phyloP scores from a whole-genome alignment of 2,888 invertebrate species.

The Eudemis profundana region DNA sequence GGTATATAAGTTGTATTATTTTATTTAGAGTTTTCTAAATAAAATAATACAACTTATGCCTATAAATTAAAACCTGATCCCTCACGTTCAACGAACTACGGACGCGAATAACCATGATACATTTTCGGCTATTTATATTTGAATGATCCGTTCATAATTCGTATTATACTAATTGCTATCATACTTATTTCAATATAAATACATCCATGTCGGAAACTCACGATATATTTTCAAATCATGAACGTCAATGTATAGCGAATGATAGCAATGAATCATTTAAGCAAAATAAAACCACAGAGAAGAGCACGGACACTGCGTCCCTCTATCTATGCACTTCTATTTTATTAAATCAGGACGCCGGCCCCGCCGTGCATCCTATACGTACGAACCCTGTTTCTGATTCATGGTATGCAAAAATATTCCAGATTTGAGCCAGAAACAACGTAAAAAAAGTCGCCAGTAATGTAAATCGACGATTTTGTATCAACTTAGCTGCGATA shows the following conservation, averaged over 20 bases:
- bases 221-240: conserved; percentile 41
- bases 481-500: conserved; percentile 43
- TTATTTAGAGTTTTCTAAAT: too few species aligned
- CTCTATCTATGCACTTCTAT: conserved; percentile 67
- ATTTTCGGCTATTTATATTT: too few species aligned
- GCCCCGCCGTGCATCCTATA: conserved; percentile 62
- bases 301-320: conserved; percentile 53
- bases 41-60: too few species aligned
- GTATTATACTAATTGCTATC: too few species aligned
- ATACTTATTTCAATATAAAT: too few species aligned
- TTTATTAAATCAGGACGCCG: conserved; percentile 78
- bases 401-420: conserved; percentile 81
- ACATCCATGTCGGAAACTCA: too few species aligned
- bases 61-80: too few species aligned
- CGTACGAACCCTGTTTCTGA: conserved; percentile 68
- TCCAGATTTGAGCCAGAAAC: conserved; percentile 72
- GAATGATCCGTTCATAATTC: too few species aligned
- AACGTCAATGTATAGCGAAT: conserved; percentile 60
- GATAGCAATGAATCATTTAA: conserved; percentile 53
- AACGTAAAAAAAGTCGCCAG: conserved; percentile 55
- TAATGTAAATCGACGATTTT: conserved; percentile 45
- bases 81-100: too few species aligned
- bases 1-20: too few species aligned
- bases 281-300: conserved; percentile 55
- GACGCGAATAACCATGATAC: too few species aligned